These are phyloP conservation scores for Boloria euphrosyne DNA, from an alignment of 2,888 invertebrate species.

Conservation along the genomic window DNA sequence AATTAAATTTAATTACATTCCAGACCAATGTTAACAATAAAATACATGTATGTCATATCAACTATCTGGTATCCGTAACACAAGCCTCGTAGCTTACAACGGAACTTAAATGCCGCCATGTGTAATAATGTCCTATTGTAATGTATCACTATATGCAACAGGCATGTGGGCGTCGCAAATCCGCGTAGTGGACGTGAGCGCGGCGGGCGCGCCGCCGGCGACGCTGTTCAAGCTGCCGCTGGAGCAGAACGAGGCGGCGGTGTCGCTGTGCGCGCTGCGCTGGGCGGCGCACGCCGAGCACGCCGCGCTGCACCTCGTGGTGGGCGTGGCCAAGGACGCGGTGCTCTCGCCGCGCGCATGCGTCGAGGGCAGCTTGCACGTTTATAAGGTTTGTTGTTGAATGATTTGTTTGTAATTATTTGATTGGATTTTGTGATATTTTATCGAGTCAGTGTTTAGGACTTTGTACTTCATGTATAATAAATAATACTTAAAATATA, in stretches of 20 bases:
- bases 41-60: no score
- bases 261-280: slow-evolving; percentile 92
- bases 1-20: no score
- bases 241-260: slow-evolving; percentile 98
- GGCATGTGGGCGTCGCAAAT: slow-evolving; percentile 98
- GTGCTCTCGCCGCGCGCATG: slow-evolving; percentile 93
- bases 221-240: slow-evolving; percentile 90
- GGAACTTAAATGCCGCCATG: no score
- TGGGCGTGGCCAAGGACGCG: slow-evolving; percentile 95
- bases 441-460: no score
- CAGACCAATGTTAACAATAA: no score
- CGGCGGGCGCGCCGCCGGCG: slow-evolving; percentile 80
- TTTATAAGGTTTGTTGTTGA: slow-evolving; percentile 85
- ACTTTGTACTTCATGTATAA: no score
- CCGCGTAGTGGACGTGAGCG: slow-evolving; percentile 92
- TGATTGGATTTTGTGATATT: neutral
- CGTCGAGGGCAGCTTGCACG: slow-evolving; percentile 91
- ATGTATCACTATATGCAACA: slow-evolving; percentile 41
- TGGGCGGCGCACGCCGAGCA: slow-evolving; percentile 84
- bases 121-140: no score
- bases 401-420: neutral
- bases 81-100: no score
- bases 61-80: no score
- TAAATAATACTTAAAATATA: no score
- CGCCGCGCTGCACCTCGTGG: slow-evolving; percentile 83